Evolutionary conservation across 2,888 invertebrate genomes (phyloP), one percentile per base, ranked within the genome.

Genomic region (Copidosoma aretas): DNA sequence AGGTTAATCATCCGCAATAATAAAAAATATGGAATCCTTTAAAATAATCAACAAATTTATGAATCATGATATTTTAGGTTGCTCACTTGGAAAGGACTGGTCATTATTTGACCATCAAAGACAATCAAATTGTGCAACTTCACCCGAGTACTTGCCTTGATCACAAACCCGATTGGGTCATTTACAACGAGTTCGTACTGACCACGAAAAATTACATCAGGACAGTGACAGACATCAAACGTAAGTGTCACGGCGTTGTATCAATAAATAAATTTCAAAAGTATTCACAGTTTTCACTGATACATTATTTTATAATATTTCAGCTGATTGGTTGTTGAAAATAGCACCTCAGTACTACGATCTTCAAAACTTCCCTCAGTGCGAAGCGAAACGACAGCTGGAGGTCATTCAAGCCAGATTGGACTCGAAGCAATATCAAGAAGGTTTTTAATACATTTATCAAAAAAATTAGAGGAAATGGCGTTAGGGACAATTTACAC

Each of bases 161-260:
- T 86, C 99, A 99, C 86, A 99, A 99, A 84, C 99, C 99, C 0
- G 99, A 99, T 85, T 99, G 99, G 99, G 98, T 98, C 52, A 92
- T 99, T 70, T 99, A 99, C 86, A 98, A 99, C 86, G 99, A 99
- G 87, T 99, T 99, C 82, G 99, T 99, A 59, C 88, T 99, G 75
- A 99, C 99, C 72, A 98, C 98, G 70, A 99, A 99, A 86, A 99
- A 99, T 86, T 99, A 99, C 84, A 99, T 99, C 79, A 89, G 99
- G 75, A 99, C 98, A 0, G 98, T 98, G 17, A 98, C 98, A 0
- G 99, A 99, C 80, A 95, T 99, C 74, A 98, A 98, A 88, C 97
- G 98, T 98, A 85, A 89, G 92, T 88, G 32, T 32, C 32, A 32
- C 32, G 32, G 3, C 32, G 63, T 68, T 53, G 8, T 15, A 24